phyloP scores from a whole-genome alignment of 2,888 invertebrate species.

The Polymixis lichenea region DNA sequence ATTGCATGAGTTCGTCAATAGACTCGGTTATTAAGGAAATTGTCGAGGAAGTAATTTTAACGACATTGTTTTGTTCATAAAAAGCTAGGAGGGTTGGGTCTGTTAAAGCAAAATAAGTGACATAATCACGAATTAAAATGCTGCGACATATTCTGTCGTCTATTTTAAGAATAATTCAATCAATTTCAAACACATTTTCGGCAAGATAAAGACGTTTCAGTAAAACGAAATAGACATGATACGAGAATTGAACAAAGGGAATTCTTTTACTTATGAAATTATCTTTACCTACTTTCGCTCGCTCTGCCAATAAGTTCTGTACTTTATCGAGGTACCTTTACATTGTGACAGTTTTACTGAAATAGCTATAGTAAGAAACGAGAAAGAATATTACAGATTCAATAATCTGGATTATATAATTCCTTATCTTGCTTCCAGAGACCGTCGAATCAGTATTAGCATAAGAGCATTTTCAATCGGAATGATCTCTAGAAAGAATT shows the following conservation, averaged over 20 bases:
- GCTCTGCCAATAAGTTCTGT: conserved; percentile 44
- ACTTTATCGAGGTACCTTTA: conserved; percentile 55
- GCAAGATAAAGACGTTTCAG: conserved; percentile 34
- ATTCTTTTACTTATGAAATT: conserved; percentile 57
- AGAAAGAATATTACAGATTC: conserved; percentile 61
- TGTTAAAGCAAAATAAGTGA: background rate
- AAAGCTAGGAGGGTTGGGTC: background rate
- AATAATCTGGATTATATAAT: conserved; percentile 66
- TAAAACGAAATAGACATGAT: conserved; percentile 43
- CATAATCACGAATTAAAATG: background rate
- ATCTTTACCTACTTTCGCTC: conserved; percentile 40
- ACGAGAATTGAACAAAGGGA: conserved; percentile 53
- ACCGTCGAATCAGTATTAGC: conserved; percentile 68
- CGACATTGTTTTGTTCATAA: conserved; percentile 16
- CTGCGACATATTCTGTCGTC: background rate
- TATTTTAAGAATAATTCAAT: conserved; percentile 25
- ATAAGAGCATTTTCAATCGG: conserved; percentile 77
- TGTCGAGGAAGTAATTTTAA: conserved; percentile 37
- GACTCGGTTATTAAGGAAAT: conserved; percentile 32
- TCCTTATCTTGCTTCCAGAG: conserved; percentile 60
- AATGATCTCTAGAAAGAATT: conserved; percentile 72
- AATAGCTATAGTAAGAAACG: conserved; percentile 37
- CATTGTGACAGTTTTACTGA: conserved; percentile 58
- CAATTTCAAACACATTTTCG: conserved; percentile 24
- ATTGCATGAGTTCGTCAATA: conserved; percentile 36